Evolutionary conservation across 2,113 vertebrate species (phyloP).

Genomic region (Spizaetus ornatus): DNA sequence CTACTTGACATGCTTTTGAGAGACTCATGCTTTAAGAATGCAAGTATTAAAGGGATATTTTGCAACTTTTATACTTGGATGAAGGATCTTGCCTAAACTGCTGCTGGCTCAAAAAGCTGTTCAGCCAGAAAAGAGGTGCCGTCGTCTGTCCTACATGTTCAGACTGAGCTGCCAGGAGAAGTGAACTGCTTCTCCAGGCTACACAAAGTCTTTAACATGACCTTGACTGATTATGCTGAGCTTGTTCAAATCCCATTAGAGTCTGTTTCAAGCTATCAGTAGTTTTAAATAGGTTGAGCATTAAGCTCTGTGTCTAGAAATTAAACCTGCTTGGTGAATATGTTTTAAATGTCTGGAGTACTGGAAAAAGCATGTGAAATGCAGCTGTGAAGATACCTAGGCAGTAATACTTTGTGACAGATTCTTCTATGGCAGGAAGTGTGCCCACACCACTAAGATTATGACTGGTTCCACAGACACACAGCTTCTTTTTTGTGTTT

Average conservation of each 20-base stretch:
- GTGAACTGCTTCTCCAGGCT: not conserved
- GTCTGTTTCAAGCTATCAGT: not conserved
- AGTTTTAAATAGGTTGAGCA: not conserved
- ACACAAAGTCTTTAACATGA: not conserved
- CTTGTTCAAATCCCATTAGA: not conserved
- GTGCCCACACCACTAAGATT: not conserved
- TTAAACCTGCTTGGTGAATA: not conserved
- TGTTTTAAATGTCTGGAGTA: not conserved
- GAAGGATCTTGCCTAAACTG: not conserved
- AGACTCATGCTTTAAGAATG: not conserved
- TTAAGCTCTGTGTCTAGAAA: not conserved
- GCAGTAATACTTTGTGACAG: not conserved
- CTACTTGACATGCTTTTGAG: not conserved
- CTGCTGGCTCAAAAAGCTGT: not conserved
- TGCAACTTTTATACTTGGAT: not conserved
- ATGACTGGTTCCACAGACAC: not conserved
- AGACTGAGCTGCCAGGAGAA: not conserved
- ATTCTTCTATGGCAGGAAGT: not conserved
- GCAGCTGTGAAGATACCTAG: not conserved
- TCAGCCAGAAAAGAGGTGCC: not conserved
- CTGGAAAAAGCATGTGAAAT: not conserved
- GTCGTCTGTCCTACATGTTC: not conserved
- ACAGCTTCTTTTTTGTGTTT: not conserved
- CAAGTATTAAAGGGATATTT: not conserved
- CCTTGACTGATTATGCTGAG: not conserved